Percentiles rank a stretch among this genome's conserved stretches.
Evolutionary conservation across 2,888 invertebrate species (phyloP).

Genomic region (Harpagoxenus sublaevis): DNA sequence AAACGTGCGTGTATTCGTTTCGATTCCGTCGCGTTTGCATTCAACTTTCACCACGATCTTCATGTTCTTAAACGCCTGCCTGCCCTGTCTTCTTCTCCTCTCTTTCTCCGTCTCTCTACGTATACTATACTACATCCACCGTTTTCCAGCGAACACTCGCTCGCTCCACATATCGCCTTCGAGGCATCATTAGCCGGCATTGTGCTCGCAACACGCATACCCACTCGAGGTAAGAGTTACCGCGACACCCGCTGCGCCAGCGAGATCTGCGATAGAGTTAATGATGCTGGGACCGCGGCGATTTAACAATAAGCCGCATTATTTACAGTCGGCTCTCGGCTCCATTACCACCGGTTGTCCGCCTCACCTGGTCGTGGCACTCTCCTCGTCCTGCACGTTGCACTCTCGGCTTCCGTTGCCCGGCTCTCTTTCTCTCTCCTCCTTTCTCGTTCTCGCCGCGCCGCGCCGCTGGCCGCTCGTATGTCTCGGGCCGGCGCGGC

Average conservation of each 20-base stretch:
- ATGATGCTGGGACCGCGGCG: slow-evolving; percentile 82
- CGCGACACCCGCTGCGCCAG: slow-evolving; percentile 84
- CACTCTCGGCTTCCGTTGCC: slow-evolving; percentile 27
- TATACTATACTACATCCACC: slow-evolving; percentile 41
- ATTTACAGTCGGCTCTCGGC: slow-evolving; percentile 81
- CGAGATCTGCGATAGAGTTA: slow-evolving; percentile 85
- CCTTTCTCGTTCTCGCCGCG: slow-evolving; percentile 24
- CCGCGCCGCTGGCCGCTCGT: slow-evolving; percentile 41
- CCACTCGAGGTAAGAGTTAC: slow-evolving; percentile 82
- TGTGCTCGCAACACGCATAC: slow-evolving; percentile 78
- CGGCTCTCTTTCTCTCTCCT: slow-evolving; percentile 11
- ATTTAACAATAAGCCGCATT: slow-evolving; percentile 84
- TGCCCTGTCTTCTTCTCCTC: slow-evolving; percentile 57
- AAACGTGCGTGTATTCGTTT: not conserved
- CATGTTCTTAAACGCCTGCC: slow-evolving; percentile 17
- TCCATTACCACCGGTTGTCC: slow-evolving; percentile 77
- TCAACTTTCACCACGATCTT: slow-evolving; percentile 44
- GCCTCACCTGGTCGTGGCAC: slow-evolving; percentile 72
- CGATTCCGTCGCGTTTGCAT: slow-evolving; percentile 22
- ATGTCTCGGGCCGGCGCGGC: slow-evolving; percentile 51
- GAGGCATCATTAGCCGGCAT: slow-evolving; percentile 83
- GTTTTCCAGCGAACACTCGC: slow-evolving; percentile 54
- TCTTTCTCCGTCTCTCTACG: slow-evolving; percentile 59
- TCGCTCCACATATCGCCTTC: slow-evolving; percentile 76
- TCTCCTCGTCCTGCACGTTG: slow-evolving; percentile 20